Percentiles rank a stretch among this genome's conserved stretches.
phyloP scores from a whole-genome alignment of 1,140 invertebrate genomes.

The Ganaspis sp. region DNA sequence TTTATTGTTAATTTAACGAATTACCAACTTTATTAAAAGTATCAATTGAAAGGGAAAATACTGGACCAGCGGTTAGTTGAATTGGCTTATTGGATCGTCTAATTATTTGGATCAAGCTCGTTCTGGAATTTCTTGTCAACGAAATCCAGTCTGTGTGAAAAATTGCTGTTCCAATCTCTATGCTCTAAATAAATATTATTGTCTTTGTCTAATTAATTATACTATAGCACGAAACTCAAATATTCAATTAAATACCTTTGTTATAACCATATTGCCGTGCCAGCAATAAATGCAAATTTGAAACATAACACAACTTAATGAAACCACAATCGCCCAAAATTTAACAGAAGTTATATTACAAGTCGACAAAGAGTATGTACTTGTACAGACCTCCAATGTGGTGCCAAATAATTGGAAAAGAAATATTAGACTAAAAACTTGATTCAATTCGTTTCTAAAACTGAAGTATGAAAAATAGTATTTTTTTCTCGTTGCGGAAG shows the following conservation, averaged over 20 bases:
- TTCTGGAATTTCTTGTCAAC: not conserved
- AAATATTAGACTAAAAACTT: not conserved
- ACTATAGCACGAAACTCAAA: too few relatives aligned
- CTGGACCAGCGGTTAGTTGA: not conserved
- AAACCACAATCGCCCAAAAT: not conserved
- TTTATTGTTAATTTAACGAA: too few relatives aligned
- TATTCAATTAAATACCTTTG: not conserved
- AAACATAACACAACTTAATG: not conserved
- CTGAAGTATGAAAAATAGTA: too few relatives aligned
- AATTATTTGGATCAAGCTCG: not conserved
- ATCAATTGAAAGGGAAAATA: not conserved
- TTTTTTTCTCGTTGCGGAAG: too few relatives aligned
- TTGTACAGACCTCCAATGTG: not conserved
- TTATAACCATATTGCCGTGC: not conserved
- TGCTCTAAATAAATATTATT: not conserved
- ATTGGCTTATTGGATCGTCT: not conserved
- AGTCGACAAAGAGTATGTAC: not conserved
- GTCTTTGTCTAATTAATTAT: too few relatives aligned
- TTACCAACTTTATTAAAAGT: not conserved
- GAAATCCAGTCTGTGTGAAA: not conserved
- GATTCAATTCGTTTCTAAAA: not conserved
- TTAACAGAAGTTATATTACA: not conserved
- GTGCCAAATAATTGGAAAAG: not conserved
- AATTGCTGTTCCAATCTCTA: not conserved
- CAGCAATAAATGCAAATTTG: not conserved